Conservation (phyloP, 1,140 invertebrate genomes). For the Metopolophium dirhodum region DNA sequence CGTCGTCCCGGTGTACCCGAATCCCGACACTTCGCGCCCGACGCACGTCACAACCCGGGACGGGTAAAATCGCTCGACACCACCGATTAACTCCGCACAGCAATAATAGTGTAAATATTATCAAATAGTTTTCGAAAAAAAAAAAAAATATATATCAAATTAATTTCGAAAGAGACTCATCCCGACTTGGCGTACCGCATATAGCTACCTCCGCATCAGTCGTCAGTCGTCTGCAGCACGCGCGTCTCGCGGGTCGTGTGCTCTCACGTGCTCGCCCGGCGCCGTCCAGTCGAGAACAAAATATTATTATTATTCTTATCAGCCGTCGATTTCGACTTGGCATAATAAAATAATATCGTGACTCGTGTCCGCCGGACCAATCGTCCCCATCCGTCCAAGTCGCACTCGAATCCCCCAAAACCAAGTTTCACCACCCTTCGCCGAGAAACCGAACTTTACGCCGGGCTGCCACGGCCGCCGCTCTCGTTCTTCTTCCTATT, state of each 20-base stretch:
- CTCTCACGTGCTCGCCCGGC: neutral
- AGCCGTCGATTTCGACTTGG: neutral
- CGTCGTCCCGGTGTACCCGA: neutral
- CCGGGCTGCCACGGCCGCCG: too few species aligned
- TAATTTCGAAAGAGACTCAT: neutral
- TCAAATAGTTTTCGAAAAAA: neutral
- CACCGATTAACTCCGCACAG: neutral
- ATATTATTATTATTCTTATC: neutral
- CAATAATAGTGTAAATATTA: neutral
- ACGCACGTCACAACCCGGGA: neutral
- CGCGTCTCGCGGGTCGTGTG: neutral
- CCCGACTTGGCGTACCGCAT: neutral
- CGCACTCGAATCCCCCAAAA: neutral
- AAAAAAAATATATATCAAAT: neutral
- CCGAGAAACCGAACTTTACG: neutral
- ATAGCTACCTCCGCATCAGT: neutral
- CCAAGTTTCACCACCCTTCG: neutral
- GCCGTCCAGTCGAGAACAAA: too few species aligned
- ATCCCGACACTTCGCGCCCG: neutral
- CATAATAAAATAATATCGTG: too few species aligned
- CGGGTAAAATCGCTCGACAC: neutral
- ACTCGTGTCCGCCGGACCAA: neutral
- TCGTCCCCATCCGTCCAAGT: neutral
- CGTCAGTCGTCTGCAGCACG: constrained; percentile 25
- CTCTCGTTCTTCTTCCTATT: neutral